These are phyloP conservation scores for Zelostemma sp. DNA, from an alignment of 1,140 invertebrate species.

Conservation along the genomic window DNA sequence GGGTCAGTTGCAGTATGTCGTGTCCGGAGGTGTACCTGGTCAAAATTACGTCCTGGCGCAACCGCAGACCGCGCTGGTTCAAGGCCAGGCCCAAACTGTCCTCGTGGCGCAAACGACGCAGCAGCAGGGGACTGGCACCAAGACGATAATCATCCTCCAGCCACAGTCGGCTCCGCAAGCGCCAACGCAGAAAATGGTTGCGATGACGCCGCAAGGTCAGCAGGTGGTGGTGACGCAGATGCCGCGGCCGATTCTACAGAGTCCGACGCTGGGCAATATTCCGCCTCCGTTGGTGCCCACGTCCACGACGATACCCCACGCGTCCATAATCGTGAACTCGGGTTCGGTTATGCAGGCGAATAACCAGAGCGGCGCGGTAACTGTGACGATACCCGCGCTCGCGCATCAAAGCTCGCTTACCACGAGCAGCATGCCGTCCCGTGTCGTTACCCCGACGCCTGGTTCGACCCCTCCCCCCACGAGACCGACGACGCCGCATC, in stretches of 20 bases:
- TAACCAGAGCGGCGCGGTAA: constrained; percentile 37
- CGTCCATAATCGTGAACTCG: constrained; percentile 63
- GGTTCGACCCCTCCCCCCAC: constrained; percentile 66
- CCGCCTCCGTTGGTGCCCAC: constrained; percentile 66
- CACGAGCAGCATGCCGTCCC: constrained; percentile 63
- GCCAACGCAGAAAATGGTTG: constrained; percentile 72
- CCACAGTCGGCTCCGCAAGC: constrained; percentile 69
- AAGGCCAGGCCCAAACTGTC: constrained; percentile 75
- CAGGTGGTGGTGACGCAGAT: constrained; percentile 72
- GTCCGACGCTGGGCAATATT: constrained; percentile 65
- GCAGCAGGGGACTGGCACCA: constrained; percentile 75
- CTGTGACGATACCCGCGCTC: constrained; percentile 46
- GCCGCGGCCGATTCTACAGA: constrained; percentile 71
- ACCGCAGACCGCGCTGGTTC: constrained; percentile 73
- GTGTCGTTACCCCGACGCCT: constrained; percentile 63
- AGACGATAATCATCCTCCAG: constrained; percentile 81
- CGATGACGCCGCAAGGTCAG: constrained; percentile 77
- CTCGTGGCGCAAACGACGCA: constrained; percentile 75
- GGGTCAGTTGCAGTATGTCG: constrained; percentile 70
- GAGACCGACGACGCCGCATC: constrained; percentile 65
- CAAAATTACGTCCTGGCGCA: constrained; percentile 76
- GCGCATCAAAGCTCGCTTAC: constrained; percentile 58
- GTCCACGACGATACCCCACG: constrained; percentile 65
- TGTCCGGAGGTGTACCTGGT: constrained; percentile 70
- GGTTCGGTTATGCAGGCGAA: constrained; percentile 58